Conservation (phyloP, 2,113 vertebrate species). For the Echinops telfairi region DNA sequence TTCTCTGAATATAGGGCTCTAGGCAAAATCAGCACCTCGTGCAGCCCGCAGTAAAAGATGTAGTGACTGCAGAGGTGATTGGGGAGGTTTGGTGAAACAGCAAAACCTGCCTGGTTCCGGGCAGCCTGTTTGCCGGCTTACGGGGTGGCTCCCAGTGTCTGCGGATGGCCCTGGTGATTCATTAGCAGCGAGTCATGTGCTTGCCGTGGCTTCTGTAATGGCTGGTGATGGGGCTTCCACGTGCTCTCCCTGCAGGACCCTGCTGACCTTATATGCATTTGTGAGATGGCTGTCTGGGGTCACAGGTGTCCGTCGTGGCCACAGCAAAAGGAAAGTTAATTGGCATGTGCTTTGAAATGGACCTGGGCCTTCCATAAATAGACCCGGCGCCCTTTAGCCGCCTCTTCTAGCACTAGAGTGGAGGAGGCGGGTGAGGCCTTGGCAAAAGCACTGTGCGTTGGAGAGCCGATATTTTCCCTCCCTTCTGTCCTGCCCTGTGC, state of each 20-base stretch:
- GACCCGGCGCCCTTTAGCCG: background rate
- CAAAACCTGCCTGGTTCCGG: background rate
- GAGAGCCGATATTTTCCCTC: background rate
- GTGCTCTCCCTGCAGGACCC: background rate
- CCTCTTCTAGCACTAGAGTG: background rate
- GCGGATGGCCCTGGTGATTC: background rate
- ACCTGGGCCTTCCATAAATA: background rate
- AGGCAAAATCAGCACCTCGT: background rate
- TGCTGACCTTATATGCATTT: background rate
- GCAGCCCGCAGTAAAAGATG: background rate
- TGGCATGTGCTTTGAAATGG: constrained; percentile 3
- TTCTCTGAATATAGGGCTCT: background rate
- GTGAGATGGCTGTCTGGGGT: constrained; percentile 17
- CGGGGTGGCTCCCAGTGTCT: background rate
- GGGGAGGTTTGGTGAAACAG: background rate
- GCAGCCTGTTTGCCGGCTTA: background rate
- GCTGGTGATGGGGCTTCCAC: background rate
- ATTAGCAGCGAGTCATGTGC: background rate
- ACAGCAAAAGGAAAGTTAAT: constrained; percentile 42
- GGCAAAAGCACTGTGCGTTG: rapidly evolving
- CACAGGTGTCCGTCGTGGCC: constrained; percentile 33
- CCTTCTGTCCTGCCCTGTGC: background rate
- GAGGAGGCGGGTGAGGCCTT: background rate
- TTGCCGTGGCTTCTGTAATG: background rate
- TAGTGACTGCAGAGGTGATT: background rate